Conservation (phyloP, 2,113 vertebrate genomes). For the Cololabis saira region DNA sequence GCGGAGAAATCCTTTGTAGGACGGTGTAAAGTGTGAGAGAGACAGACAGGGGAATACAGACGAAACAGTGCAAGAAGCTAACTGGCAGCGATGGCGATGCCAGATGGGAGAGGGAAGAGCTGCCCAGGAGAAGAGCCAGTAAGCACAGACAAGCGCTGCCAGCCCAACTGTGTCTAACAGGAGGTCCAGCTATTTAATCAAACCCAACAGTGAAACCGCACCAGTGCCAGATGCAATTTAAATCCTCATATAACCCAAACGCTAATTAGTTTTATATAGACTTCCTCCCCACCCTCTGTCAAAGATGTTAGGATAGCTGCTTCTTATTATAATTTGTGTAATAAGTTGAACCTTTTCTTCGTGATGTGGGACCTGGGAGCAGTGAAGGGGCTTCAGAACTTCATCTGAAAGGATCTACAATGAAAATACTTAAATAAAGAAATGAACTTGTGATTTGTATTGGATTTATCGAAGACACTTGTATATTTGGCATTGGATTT, state of each 20-base stretch:
- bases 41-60: slow-evolving; percentile 44
- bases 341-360: slow-evolving; percentile 29
- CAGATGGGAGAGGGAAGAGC: slow-evolving; percentile 79
- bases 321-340: slow-evolving; percentile 42
- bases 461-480: slow-evolving; percentile 1
- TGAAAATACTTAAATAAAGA: neutral
- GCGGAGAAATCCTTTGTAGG: slow-evolving; percentile 24
- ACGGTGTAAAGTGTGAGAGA: slow-evolving; percentile 42
- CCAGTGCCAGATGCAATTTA: slow-evolving; percentile 82
- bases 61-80: slow-evolving; percentile 63
- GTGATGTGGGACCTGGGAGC: neutral
- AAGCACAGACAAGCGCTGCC: slow-evolving; percentile 77
- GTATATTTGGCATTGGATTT: too few species aligned
- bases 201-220: slow-evolving; percentile 77
- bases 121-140: slow-evolving; percentile 75
- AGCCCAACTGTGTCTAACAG: slow-evolving; percentile 83
- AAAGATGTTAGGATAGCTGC: slow-evolving; percentile 53
- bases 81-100: slow-evolving; percentile 72
- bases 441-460: slow-evolving; percentile 2
- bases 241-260: slow-evolving; percentile 74
- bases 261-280: slow-evolving; percentile 75
- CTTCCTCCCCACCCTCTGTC: slow-evolving; percentile 66
- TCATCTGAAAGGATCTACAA: neutral
- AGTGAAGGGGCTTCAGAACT: slow-evolving; percentile 6
- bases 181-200: slow-evolving; percentile 82